These are phyloP conservation scores for Lepidonotus clava DNA, from an alignment of 2,888 invertebrate genomes.

Conservation along the genomic window DNA sequence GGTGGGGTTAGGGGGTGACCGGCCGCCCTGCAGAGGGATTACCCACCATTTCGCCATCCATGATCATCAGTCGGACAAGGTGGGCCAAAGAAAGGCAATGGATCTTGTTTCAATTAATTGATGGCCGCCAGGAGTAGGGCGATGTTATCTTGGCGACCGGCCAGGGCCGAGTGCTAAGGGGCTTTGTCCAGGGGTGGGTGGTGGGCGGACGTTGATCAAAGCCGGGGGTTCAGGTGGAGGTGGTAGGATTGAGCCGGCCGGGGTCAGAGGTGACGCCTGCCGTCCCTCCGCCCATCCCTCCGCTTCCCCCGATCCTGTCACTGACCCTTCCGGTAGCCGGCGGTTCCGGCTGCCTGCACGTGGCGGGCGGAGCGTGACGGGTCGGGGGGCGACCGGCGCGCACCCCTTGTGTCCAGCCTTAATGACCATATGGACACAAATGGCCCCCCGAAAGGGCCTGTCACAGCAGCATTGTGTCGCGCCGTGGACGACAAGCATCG, in stretches of 20 bases:
- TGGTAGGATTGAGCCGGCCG: not conserved
- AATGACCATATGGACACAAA: conserved; percentile 54
- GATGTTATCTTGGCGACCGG: conserved; percentile 20
- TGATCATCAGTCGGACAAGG: conserved; percentile 28
- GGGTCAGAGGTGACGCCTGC: not conserved
- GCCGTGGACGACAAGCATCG: conserved; percentile 16
- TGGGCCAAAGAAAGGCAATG: not conserved
- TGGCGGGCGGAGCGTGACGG: conserved; percentile 28
- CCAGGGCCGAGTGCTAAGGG: not conserved
- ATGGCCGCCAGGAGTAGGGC: not conserved
- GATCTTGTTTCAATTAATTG: conserved; percentile 50
- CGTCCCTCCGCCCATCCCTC: not conserved
- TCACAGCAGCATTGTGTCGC: conserved; percentile 23
- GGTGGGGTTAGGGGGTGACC: not conserved
- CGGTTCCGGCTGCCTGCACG: conserved; percentile 45
- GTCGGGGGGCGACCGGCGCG: conserved; percentile 33
- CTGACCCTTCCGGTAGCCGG: conserved; percentile 28
- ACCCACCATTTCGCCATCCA: conserved; percentile 32
- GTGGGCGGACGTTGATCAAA: conserved; percentile 37
- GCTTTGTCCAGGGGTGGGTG: no score
- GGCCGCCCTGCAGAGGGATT: not conserved
- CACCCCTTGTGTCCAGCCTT: conserved; percentile 46
- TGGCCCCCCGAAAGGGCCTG: conserved; percentile 45
- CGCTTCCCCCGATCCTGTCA: conserved; percentile 14
- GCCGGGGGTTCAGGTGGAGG: conserved; percentile 14